Evolutionary conservation across 2,888 invertebrate genomes (phyloP).

Genomic region (Idaea straminata): DNA sequence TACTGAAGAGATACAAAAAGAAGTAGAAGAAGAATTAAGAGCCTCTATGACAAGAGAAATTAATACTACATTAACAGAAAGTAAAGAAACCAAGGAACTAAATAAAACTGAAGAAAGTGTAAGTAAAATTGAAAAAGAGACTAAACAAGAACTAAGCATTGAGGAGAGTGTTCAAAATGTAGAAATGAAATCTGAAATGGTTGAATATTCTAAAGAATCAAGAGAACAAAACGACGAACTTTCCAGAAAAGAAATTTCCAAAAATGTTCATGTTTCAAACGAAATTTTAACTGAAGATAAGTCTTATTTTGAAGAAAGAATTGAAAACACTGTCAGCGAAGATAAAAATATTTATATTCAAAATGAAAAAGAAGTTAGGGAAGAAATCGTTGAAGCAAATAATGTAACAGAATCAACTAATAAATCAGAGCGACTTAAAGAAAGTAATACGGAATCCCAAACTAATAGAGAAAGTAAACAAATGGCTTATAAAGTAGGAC

Average conservation of each 20-base stretch:
- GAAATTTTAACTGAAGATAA: constrained; percentile 16
- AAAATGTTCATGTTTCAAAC: constrained; percentile 15
- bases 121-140: background rate
- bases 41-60: constrained; percentile 17
- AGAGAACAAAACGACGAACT: background rate
- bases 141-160: background rate
- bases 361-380: constrained; percentile 39
- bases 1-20: constrained; percentile 57
- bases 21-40: constrained; percentile 46
- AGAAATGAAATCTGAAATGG: background rate
- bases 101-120: background rate
- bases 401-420: background rate
- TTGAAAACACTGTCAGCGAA: constrained; percentile 27
- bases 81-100: background rate
- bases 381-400: constrained; percentile 13
- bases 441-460: constrained; percentile 6
- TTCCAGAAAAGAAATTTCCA: constrained; percentile 10
- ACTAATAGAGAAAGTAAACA: constrained; percentile 44
- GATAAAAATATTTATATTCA: constrained; percentile 30
- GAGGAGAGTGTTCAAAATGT: background rate
- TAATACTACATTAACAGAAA: constrained; percentile 12
- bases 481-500: constrained; percentile 54
- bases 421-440: constrained; percentile 4
- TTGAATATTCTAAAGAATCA: background rate
- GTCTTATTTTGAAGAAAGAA: constrained; percentile 5